Base-by-base conservation (phyloP, 2,888 invertebrate species). In the Acleris literana region DNA sequence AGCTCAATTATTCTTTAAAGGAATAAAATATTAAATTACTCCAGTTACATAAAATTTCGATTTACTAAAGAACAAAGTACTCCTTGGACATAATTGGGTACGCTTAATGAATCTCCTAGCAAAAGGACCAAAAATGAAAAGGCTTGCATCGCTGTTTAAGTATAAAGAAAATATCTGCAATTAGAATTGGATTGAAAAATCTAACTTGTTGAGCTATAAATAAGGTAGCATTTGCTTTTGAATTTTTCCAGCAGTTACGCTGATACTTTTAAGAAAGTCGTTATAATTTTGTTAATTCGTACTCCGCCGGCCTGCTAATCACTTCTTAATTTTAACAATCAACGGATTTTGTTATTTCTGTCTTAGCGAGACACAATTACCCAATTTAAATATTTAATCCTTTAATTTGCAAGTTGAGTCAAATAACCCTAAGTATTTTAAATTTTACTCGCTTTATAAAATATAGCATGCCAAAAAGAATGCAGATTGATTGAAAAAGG, bases 261-360 rank as follows among this genome's bases (percentile, higher is more conserved):
- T 13, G 13, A 11, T 11, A 3, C 1, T 39, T 13, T 39, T 39
- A 9, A 39, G 4, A 13, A 39, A 39, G 39, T 11, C 39, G 13
- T 0, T 39, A 4, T 39, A 39, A 39, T 39, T 39, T 39, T 13
- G 13, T 39, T 39, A 39, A 39, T 39, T 39, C 39, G 59, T 33
- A 51, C 55, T 56, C 51, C 18, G 20, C 17, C 53, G 9, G 65
- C 65, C 55, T 66, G 52, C 61, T 66, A 66, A 66, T 66, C 62
- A 53, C 62, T 62, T 48, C 62, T 39, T 61, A 61, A 62, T 66
- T 61, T 53, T 57, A 66, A 65, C 57, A 66, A 66, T 66, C 57
- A 57, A 46, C 52, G 46, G 56, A 57, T 63, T 63, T 66, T 56
- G 61, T 56, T 61, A 22, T 33, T 29, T 62, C 52, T 39, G 46